Percentiles rank a stretch among this genome's conserved stretches.
These are phyloP conservation scores for Heliconius sara DNA, from an alignment of 2,888 invertebrate species.

Conservation along the genomic window DNA sequence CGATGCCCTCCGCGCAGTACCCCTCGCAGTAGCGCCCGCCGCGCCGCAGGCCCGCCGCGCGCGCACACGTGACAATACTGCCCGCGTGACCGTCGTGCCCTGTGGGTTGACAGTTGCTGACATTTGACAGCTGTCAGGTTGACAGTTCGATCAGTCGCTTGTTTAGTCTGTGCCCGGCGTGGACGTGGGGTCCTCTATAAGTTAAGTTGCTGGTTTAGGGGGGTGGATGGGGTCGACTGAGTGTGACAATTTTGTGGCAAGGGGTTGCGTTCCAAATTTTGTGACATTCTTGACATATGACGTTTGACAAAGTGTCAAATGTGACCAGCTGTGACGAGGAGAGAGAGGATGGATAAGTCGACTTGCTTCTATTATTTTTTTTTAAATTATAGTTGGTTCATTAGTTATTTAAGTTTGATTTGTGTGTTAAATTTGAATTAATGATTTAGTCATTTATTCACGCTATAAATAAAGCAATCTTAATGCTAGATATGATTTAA, in stretches of 20 bases:
- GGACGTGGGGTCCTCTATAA: neutral
- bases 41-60: constrained; percentile 40
- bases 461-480: neutral
- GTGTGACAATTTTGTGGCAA: too few relatives aligned
- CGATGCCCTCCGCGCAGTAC: constrained; percentile 91
- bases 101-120: constrained; percentile 5
- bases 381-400: neutral
- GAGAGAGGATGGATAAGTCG: neutral
- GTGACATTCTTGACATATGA: too few relatives aligned
- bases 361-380: neutral
- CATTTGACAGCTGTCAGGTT: neutral
- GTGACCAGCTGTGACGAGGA: neutral
- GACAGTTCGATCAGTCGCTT: neutral
- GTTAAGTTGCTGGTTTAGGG: neutral
- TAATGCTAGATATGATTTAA: neutral
- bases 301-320: too few relatives aligned
- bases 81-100: constrained; percentile 4
- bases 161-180: neutral
- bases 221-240: too few relatives aligned
- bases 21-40: constrained; percentile 89
- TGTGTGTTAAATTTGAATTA: too few relatives aligned
- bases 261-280: too few relatives aligned
- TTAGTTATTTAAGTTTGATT: neutral
- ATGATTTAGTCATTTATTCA: too few relatives aligned
- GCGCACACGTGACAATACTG: constrained; percentile 20